Evolutionary conservation across 2,113 vertebrate species (phyloP).

Genomic region (Phycodurus eques): DNA sequence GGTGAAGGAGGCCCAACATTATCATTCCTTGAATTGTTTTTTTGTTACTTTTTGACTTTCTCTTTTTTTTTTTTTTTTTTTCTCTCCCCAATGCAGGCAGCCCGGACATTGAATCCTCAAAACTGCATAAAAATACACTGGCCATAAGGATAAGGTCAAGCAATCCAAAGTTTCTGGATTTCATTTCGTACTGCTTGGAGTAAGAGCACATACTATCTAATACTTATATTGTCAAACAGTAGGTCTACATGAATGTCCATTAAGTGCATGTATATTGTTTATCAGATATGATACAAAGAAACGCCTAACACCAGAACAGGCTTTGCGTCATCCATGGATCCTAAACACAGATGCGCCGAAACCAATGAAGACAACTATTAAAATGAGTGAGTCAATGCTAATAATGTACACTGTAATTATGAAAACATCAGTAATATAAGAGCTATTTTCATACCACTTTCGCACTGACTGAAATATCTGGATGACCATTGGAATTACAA

Average conservation of each 20-base stretch:
- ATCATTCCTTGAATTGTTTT: neutral
- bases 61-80: neutral
- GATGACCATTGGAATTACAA: neutral
- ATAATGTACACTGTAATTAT: neutral
- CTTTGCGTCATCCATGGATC: constrained; percentile 80
- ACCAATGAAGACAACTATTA: neutral
- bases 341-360: neutral
- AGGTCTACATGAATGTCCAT: neutral
- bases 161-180: constrained; percentile 8
- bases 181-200: constrained; percentile 10
- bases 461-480: neutral
- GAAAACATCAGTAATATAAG: neutral
- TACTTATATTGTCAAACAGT: neutral
- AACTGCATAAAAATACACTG: neutral
- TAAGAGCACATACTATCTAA: neutral
- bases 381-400: neutral
- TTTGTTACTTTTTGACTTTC: neutral
- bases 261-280: constrained; percentile 16
- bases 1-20: neutral
- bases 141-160: neutral
- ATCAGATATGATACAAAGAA: constrained; percentile 80
- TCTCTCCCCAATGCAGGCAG: neutral
- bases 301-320: constrained; percentile 81
- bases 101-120: neutral
- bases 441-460: neutral